Evolutionary conservation across 2,797 vertebrate species (phyloP), one percentile per base, ranked within the genome.

Genomic region (Squalus acanthias): DNA sequence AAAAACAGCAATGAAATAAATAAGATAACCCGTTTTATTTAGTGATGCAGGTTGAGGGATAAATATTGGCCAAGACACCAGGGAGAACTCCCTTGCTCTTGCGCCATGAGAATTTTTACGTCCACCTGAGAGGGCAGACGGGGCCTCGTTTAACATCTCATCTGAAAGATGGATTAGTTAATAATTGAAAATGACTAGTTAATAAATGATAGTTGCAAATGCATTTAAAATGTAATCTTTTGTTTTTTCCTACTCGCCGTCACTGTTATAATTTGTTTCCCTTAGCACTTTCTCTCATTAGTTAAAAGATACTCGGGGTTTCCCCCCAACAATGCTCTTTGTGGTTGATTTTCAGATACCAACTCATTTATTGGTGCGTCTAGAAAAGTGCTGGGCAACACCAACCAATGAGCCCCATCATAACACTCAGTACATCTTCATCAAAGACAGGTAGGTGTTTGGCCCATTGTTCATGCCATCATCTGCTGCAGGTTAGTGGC

Each of bases 361-460:
- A 17, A 98, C 97, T 96, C 96, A 98, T 97, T 97, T 98, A 97
- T 97, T 97, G 97, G 98, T 98, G 96, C 96, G 97, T 67, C 96
- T 98, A 96, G 98, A 98, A 97, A 98, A 98, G 96, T 98, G 98
- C 96, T 98, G 98, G 98, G 98, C 98, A 0, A 98, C 98, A 7
- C 97, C 98, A 7, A 98, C 97, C 97, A 98, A 98, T 26, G 97
- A 98, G 74, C 98, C 98, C 7, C 98, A 97, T 97, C 98, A 97
- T 96, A 97, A 98, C 96, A 97, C 98, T 95, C 98, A 98, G 96
- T 98, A 98, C 96, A 98, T 97, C 96, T 98, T 98, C 97, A 98
- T 97, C 97, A 97, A 97, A 96, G 97, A 98, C 97, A 98, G 98
- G 97, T 98, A 96, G 94, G 97, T 97, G 96, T 76, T 60, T 91